These are phyloP conservation scores for Trypoxylon attenuatum DNA, from an alignment of 2,888 invertebrate genomes.

Conservation along the genomic window DNA sequence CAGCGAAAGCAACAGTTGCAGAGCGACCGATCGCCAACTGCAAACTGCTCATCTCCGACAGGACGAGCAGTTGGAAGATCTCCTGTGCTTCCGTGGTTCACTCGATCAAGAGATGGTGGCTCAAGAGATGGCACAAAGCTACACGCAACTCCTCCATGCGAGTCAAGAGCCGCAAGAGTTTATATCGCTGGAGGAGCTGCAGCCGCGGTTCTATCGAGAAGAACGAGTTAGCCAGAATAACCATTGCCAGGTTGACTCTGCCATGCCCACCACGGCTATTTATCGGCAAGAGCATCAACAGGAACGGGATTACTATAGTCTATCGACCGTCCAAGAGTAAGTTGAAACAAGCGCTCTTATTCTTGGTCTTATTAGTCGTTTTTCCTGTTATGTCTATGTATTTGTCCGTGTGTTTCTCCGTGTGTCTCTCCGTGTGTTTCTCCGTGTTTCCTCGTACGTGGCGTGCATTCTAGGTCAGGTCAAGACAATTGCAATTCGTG, in stretches of 20 bases:
- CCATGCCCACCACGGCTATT: slow-evolving; percentile 30
- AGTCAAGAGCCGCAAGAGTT: slow-evolving; percentile 66
- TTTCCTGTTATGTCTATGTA: too few relatives aligned
- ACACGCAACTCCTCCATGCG: slow-evolving; percentile 66
- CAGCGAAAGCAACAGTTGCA: slow-evolving; percentile 32
- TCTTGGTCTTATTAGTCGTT: too few relatives aligned
- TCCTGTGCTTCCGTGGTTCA: slow-evolving; percentile 49
- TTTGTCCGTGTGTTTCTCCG: too few relatives aligned
- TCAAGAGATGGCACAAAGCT: slow-evolving; percentile 68
- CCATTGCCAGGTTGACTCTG: slow-evolving; percentile 38
- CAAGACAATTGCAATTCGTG: too few relatives aligned
- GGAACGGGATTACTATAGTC: slow-evolving; percentile 62
- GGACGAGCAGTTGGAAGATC: slow-evolving; percentile 47
- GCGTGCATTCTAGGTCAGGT: too few relatives aligned
- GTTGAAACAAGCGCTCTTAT: slow-evolving; percentile 50
- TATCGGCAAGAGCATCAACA: slow-evolving; percentile 37
- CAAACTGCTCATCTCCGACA: slow-evolving; percentile 32
- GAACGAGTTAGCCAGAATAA: slow-evolving; percentile 45
- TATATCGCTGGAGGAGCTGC: slow-evolving; percentile 65
- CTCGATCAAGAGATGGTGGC: slow-evolving; percentile 63
- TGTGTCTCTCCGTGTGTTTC: too few relatives aligned
- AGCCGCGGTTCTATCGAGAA: slow-evolving; percentile 56
- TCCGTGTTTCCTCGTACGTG: too few relatives aligned
- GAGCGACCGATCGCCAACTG: too few relatives aligned
- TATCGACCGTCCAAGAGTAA: slow-evolving; percentile 67